Evolutionary conservation across 1,140 invertebrate genomes (phyloP).

Genomic region (Elymnias hypermnestra): DNA sequence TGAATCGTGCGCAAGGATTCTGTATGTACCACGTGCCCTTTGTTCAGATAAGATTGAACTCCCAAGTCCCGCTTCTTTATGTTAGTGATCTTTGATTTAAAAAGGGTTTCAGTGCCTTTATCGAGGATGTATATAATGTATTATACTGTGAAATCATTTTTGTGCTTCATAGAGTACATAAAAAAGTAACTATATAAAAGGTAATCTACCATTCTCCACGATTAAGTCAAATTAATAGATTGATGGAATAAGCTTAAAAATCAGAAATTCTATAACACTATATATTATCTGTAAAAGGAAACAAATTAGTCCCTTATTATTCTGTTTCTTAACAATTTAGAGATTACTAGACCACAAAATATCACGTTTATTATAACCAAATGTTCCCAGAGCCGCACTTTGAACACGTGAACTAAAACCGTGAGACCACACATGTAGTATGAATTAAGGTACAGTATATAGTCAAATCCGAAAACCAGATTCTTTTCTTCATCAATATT

Average conservation of each 20-base stretch:
- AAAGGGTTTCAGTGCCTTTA: conserved; percentile 5
- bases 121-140: neutral
- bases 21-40: conserved; percentile 62
- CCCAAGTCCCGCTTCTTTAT: conserved; percentile 19
- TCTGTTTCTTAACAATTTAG: too few relatives aligned
- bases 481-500: conserved; percentile 74
- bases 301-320: too few relatives aligned
- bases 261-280: too few relatives aligned
- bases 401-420: conserved; percentile 42
- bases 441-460: conserved; percentile 43
- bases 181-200: too few relatives aligned
- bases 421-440: conserved; percentile 61
- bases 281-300: too few relatives aligned
- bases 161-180: too few relatives aligned
- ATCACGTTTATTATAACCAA: too few relatives aligned
- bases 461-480: conserved; percentile 62
- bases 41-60: conserved; percentile 45
- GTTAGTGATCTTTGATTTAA: conserved; percentile 24
- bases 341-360: too few relatives aligned
- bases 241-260: too few relatives aligned
- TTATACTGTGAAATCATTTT: too few relatives aligned
- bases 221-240: too few relatives aligned
- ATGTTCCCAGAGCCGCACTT: conserved; percentile 40
- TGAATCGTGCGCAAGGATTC: conserved; percentile 67
- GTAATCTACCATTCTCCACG: too few relatives aligned